Evolutionary conservation across 1,140 invertebrate genomes (phyloP).

Genomic region (Caenorhabditis brenneri): DNA sequence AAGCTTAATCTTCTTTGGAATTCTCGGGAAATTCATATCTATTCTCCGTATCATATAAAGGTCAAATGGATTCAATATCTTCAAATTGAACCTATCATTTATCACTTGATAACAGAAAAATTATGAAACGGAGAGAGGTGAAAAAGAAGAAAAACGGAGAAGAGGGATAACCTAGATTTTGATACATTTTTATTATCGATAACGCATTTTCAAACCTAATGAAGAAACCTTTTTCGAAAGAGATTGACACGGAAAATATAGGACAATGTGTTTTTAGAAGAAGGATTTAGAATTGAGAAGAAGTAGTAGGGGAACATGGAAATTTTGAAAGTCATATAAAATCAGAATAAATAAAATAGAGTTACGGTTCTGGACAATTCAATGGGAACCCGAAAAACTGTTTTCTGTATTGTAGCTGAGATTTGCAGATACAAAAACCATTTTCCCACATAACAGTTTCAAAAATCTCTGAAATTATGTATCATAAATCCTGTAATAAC

Average conservation of each 20-base stretch:
- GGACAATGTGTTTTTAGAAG: too few species aligned
- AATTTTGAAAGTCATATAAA: too few species aligned
- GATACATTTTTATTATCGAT: conserved; percentile 42
- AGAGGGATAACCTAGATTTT: conserved; percentile 33
- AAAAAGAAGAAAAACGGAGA: neutral
- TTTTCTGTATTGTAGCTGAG: too few species aligned
- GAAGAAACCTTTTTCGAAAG: neutral
- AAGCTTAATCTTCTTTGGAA: neutral
- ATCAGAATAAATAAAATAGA: too few species aligned
- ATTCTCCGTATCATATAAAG: conserved; percentile 27
- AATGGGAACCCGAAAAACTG: too few species aligned
- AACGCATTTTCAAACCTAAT: neutral
- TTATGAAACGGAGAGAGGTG: neutral
- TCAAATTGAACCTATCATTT: neutral
- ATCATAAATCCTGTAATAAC: too few species aligned
- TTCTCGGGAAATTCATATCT: conserved; percentile 26
- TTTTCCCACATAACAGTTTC: too few species aligned
- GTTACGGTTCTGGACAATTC: too few species aligned
- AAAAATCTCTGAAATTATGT: too few species aligned
- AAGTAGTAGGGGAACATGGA: neutral
- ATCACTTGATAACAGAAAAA: conserved; percentile 25
- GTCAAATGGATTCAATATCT: conserved; percentile 6
- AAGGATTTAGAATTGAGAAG: neutral
- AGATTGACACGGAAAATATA: neutral
- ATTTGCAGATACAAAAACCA: too few species aligned